Evolutionary conservation across 2,797 vertebrate species (phyloP).

Genomic region (Poeciliopsis turneri): DNA sequence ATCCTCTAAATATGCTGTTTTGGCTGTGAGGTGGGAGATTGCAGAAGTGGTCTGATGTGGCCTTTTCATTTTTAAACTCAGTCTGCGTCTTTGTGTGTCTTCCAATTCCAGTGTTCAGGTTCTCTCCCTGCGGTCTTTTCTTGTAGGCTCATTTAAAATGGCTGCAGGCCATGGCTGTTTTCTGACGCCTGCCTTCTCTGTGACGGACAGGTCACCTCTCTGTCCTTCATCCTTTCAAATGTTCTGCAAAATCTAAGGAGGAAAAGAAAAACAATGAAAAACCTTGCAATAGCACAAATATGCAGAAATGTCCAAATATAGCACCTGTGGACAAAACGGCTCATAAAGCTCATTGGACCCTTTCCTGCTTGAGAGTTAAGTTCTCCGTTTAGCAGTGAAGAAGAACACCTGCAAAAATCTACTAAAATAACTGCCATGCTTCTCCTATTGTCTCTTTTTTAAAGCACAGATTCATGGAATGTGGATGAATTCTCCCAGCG

Average conservation of each 20-base stretch:
- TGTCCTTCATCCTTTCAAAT: background rate
- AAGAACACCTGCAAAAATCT: background rate
- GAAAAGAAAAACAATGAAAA: background rate
- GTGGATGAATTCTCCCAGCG: conserved; percentile 26
- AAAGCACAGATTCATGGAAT: conserved; percentile 16
- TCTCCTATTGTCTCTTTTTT: background rate
- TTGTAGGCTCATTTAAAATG: background rate
- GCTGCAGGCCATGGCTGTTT: background rate
- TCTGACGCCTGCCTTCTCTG: background rate
- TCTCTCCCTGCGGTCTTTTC: background rate
- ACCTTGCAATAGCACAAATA: background rate
- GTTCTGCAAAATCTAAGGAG: conserved; percentile 6
- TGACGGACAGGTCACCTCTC: background rate
- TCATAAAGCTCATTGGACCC: background rate
- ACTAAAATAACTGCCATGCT: background rate
- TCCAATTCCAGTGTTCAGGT: background rate
- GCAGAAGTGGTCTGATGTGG: background rate
- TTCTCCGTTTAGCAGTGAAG: background rate
- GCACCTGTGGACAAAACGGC: background rate
- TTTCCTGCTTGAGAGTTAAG: background rate
- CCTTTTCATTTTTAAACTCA: background rate
- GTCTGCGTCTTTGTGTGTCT: background rate
- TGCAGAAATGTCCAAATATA: background rate
- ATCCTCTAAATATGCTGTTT: background rate
- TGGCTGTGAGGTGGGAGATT: background rate